Evolutionary conservation across 2,113 vertebrate genomes (phyloP).

Genomic region (Laterallus jamaicensis): DNA sequence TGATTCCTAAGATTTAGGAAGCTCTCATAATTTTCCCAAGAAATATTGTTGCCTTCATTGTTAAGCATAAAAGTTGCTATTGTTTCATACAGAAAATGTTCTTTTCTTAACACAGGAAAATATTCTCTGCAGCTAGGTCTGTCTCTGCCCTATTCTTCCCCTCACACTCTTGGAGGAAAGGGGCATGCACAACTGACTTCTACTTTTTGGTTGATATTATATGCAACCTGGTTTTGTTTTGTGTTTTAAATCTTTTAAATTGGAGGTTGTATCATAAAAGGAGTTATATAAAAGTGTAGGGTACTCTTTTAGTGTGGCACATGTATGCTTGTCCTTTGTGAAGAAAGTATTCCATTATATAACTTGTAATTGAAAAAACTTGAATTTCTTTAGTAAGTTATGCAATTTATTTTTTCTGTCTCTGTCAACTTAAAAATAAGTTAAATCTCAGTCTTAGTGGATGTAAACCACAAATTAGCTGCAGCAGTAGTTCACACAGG

Average conservation of each 20-base stretch:
- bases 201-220: background rate
- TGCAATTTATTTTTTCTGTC: background rate
- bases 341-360: background rate
- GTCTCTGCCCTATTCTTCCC: background rate
- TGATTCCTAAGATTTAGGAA: background rate
- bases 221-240: background rate
- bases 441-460: background rate
- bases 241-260: background rate
- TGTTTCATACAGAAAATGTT: background rate
- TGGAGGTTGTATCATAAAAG: accelerated
- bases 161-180: background rate
- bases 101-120: background rate
- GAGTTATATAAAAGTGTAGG: background rate
- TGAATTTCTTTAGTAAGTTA: background rate
- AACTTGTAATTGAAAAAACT: background rate
- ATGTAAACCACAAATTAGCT: background rate
- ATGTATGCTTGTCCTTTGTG: background rate
- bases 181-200: background rate
- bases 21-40: background rate
- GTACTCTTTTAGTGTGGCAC: background rate
- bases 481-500: background rate
- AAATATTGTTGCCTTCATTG: background rate
- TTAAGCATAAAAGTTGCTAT: background rate
- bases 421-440: background rate
- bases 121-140: background rate